These are phyloP conservation scores for Chrysocyon brachyurus DNA, from an alignment of 2,797 vertebrate species.

Conservation along the genomic window DNA sequence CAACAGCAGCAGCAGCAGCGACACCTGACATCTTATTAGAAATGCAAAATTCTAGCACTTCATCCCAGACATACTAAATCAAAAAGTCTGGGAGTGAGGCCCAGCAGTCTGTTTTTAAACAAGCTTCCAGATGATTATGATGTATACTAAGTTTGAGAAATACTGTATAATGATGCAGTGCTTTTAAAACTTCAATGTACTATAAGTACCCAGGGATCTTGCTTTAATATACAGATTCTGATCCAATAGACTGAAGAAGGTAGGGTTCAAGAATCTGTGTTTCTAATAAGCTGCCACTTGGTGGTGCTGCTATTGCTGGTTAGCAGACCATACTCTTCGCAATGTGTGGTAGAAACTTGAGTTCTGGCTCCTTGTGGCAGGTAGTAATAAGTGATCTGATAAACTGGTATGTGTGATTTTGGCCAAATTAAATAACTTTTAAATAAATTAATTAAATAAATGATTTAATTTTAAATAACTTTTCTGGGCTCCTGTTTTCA, in stretches of 20 bases:
- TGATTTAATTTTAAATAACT: not conserved
- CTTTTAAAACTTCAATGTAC: not conserved
- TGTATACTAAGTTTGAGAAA: not conserved
- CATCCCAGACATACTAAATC: not conserved
- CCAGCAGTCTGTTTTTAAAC: not conserved
- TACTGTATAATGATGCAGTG: not conserved
- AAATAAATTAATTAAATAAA: too few species aligned
- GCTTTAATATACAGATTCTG: not conserved
- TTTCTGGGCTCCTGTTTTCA: not conserved
- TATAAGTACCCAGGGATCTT: not conserved
- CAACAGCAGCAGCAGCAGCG: not conserved
- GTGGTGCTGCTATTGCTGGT: not conserved
- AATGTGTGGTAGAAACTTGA: not conserved
- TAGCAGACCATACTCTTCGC: not conserved
- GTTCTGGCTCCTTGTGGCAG: not conserved
- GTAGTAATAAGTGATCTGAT: not conserved
- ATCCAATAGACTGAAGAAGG: not conserved
- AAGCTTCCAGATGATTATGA: not conserved
- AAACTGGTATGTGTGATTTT: not conserved
- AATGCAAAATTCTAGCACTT: not conserved
- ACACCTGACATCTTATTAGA: not conserved
- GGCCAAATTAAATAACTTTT: not conserved
- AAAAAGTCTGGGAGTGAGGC: not conserved
- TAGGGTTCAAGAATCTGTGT: not conserved
- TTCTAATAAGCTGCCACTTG: not conserved